A percentile compares a stretch with the other conserved stretches of the same genome.
Conservation (phyloP, 1,140 invertebrate genomes). For the Brachionus rubens region DNA sequence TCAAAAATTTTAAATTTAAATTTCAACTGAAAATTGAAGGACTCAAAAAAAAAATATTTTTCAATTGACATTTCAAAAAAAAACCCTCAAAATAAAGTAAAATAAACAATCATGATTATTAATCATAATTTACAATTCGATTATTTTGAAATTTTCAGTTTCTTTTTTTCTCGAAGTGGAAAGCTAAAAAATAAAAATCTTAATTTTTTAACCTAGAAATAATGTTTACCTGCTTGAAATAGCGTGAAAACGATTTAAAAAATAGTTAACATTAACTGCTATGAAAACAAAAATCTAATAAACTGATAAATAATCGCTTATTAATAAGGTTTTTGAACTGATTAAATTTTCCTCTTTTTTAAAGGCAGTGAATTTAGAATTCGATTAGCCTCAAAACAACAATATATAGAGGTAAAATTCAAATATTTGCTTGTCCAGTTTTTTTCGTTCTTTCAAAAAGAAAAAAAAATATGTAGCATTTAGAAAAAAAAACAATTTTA, state of each 20-base stretch:
- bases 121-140: too few relatives aligned
- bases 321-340: slow-evolving; percentile 16
- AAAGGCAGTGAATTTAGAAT: not conserved
- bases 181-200: slow-evolving; percentile 7
- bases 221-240: slow-evolving; percentile 9
- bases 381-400: slow-evolving; percentile 17
- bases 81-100: too few relatives aligned
- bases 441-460: not conserved
- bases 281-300: not conserved
- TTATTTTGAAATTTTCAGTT: too few relatives aligned
- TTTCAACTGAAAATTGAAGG: too few relatives aligned
- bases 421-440: slow-evolving; percentile 44
- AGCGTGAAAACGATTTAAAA: too few relatives aligned
- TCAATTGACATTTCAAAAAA: too few relatives aligned
- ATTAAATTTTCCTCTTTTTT: slow-evolving; percentile 30
- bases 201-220: slow-evolving; percentile 11
- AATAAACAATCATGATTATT: too few relatives aligned
- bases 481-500: slow-evolving; percentile 20
- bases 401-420: slow-evolving; percentile 16
- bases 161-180: slow-evolving; percentile 4
- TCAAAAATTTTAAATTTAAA: too few relatives aligned
- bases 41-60: too few relatives aligned
- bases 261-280: too few relatives aligned
- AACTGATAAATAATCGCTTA: slow-evolving; percentile 1
- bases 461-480: not conserved